Percentiles rank a stretch among this genome's conserved stretches.
These are phyloP conservation scores for Chloroceryle amazona DNA, from an alignment of 2,797 vertebrate genomes.

Conservation along the genomic window DNA sequence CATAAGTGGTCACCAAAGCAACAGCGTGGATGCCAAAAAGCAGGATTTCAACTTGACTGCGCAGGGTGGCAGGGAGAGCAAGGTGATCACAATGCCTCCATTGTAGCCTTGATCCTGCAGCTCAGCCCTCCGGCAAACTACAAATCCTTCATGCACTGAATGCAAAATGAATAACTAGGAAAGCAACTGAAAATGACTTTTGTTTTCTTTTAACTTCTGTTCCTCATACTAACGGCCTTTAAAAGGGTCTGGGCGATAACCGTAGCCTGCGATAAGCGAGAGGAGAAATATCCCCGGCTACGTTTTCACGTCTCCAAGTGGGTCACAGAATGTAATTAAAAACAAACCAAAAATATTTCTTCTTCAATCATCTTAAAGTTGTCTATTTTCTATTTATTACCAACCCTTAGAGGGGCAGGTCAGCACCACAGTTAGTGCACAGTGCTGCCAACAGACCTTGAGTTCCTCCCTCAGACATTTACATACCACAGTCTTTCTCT, in stretches of 20 bases:
- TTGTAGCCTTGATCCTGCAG: conserved; percentile 47
- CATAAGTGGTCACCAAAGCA: conserved; percentile 67
- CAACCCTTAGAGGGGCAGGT: not conserved
- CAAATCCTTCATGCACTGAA: conserved; percentile 13
- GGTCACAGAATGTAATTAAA: rapidly evolving
- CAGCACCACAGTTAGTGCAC: not conserved
- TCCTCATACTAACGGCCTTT: not conserved
- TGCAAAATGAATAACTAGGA: conserved; percentile 42
- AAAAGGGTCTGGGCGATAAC: not conserved
- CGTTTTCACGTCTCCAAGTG: not conserved
- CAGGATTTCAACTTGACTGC: conserved; percentile 56
- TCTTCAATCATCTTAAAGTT: not conserved
- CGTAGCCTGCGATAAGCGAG: not conserved
- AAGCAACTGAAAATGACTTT: conserved; percentile 33
- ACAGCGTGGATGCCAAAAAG: conserved; percentile 60
- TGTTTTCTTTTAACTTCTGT: conserved; percentile 46
- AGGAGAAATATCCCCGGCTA: not conserved
- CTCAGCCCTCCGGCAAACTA: not conserved
- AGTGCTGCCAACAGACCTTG: not conserved
- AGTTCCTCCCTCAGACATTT: not conserved
- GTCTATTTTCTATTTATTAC: not conserved
- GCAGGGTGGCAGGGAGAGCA: not conserved
- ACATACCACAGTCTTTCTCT: not conserved
- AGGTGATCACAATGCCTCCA: conserved; percentile 64
- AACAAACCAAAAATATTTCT: not conserved